Percentiles rank a stretch among this genome's conserved stretches.
phyloP scores from a whole-genome alignment of 2,797 vertebrate species.

The Pantherophis vulpinus region DNA sequence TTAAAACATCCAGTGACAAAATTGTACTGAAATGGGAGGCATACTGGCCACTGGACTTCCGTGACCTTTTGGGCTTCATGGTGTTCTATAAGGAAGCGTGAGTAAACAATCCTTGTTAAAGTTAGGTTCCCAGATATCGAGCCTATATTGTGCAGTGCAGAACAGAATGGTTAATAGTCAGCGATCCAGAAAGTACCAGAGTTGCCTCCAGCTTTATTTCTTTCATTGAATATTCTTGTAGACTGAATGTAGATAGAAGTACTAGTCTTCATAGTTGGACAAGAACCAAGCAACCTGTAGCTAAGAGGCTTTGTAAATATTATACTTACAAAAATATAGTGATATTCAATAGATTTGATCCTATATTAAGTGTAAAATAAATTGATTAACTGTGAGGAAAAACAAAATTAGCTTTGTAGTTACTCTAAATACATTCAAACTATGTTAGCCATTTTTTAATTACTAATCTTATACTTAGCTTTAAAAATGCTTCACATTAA shows the following conservation, averaged over 20 bases:
- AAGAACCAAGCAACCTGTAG: background rate
- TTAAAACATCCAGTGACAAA: constrained; percentile 80
- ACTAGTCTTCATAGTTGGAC: background rate
- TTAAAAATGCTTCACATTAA: background rate
- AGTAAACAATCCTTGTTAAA: constrained; percentile 64
- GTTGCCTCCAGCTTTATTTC: background rate
- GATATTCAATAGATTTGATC: background rate
- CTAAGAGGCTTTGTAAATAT: background rate
- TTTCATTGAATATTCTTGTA: background rate
- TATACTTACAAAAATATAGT: background rate
- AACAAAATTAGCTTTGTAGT: background rate
- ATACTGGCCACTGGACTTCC: constrained; percentile 92
- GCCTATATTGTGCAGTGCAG: background rate
- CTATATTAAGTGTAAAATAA: background rate
- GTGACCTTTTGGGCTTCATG: constrained; percentile 96
- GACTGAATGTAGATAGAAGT: background rate
- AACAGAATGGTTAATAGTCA: background rate
- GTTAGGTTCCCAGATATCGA: background rate
- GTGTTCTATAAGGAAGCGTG: constrained; percentile 98
- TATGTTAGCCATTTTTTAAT: background rate
- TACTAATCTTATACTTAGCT: background rate
- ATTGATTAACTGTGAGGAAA: background rate
- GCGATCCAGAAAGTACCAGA: too few relatives aligned
- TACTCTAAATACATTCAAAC: background rate
- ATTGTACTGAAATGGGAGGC: constrained; percentile 89